Base-by-base conservation (phyloP, 2,888 invertebrate species). In the Folsomia manolachei region DNA sequence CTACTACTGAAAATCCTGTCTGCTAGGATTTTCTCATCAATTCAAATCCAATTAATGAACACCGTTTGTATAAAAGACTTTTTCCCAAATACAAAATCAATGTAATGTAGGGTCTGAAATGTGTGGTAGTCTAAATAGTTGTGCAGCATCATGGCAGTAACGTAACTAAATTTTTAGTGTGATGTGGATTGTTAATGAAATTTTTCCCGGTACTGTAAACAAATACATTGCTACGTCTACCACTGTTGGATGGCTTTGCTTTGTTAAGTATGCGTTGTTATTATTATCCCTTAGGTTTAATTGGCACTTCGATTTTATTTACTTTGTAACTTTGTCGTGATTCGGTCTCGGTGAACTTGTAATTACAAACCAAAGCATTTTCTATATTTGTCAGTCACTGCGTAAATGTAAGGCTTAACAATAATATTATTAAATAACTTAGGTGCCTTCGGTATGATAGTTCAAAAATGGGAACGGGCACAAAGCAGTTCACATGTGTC, bases 1-100 rank as follows among this genome's bases (percentile, higher is more conserved):
- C 73, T 67, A 67, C 66, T n/a, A 75, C 75, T 25, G 63, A 64
- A 25, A 73, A 73, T 65, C 75, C 73, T 19, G 66, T 72, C 24
- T 75, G 75, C 69, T 75, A 52, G 62, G 39, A 39, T 14, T 39
- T 14, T 4, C 39, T 9, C 39, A n/a, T 39, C 14, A 39, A 39
- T 39, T 39, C 7, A 14, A 39, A 39, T 39, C 14, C 39, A 9
- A n/a, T 39, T 4, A 39, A 39, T 39, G 39, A 39, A 39, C 39
- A 39, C 4, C 39, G 14, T 14, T 39, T 39, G 14, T 4, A 39
- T 14, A 39, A 14, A 39, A 9, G 4, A 4, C 39, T 39, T 4
- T 39, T 39, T 39, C 14, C 39, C 39, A 39, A 4, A 39, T 9
- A 39, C 39, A 39, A 39, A 9, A 39, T 14, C 39, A 39, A 39